These are phyloP conservation scores for Araneus ventricosus DNA, from an alignment of 1,140 invertebrate species.

Conservation along the genomic window DNA sequence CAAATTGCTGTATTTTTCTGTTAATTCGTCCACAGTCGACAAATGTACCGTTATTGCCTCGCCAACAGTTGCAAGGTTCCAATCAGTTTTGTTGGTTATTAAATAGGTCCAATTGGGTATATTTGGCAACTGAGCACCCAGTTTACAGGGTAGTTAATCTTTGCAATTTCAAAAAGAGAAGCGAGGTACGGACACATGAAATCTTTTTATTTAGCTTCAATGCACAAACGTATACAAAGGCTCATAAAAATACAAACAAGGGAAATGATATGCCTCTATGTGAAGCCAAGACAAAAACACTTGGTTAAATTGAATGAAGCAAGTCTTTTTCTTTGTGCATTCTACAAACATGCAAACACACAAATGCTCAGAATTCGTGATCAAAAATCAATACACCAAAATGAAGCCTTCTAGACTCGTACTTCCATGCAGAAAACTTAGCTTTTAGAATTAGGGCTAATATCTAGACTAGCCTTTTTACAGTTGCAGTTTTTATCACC, in stretches of 20 bases:
- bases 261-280: constrained; percentile 66
- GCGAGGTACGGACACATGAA: constrained; percentile 56
- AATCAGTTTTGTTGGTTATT: too few species aligned
- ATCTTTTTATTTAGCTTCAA: constrained; percentile 72
- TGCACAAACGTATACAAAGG: constrained; percentile 73
- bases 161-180: background rate
- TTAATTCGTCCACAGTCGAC: too few species aligned
- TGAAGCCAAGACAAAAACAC: constrained; percentile 63
- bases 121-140: too few species aligned
- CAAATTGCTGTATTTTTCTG: too few species aligned
- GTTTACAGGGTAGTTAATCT: too few species aligned
- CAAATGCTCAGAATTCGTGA: constrained; percentile 45
- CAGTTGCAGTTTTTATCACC: background rate
- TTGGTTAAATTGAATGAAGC: constrained; percentile 68
- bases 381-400: constrained; percentile 66
- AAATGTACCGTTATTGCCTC: too few species aligned
- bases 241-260: constrained; percentile 73
- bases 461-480: constrained; percentile 58
- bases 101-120: too few species aligned
- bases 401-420: constrained; percentile 59
- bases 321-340: constrained; percentile 57
- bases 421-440: constrained; percentile 62
- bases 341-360: constrained; percentile 64
- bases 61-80: too few species aligned
- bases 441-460: constrained; percentile 56